A percentile compares a stretch with the other conserved stretches of the same genome.
Conservation (phyloP, 1,140 invertebrate species). For the Drosophila grimshawi region DNA sequence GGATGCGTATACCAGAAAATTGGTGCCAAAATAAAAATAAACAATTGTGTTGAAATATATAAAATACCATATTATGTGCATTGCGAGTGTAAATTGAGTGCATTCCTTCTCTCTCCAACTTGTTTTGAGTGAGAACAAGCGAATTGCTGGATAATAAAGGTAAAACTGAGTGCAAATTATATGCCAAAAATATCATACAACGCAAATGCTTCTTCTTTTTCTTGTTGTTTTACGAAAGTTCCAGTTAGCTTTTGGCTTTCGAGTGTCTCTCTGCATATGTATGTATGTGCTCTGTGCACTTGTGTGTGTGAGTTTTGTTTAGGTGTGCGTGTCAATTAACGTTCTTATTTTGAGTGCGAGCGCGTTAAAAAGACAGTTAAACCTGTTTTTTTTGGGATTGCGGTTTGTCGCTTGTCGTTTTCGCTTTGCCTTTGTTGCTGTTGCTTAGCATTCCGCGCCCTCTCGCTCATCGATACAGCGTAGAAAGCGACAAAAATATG, state of each 20-base stretch:
- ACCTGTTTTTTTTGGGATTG: slow-evolving; percentile 65
- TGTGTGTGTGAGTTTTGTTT: slow-evolving; percentile 45
- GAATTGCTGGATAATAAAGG: slow-evolving; percentile 30
- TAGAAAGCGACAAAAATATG: slow-evolving; percentile 30
- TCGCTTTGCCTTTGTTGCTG: slow-evolving; percentile 36
- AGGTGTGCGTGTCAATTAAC: slow-evolving; percentile 70
- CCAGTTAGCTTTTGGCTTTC: slow-evolving; percentile 57
- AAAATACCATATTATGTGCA: slow-evolving; percentile 8
- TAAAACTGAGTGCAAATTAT: slow-evolving; percentile 21
- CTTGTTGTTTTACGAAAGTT: slow-evolving; percentile 59
- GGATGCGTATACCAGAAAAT: neutral
- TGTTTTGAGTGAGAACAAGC: slow-evolving; percentile 31
- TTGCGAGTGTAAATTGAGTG: slow-evolving; percentile 45
- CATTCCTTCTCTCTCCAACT: slow-evolving; percentile 1
- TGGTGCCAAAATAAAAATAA: slow-evolving; percentile 33
- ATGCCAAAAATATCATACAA: slow-evolving; percentile 43
- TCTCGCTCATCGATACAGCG: neutral
- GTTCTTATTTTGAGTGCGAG: slow-evolving; percentile 54
- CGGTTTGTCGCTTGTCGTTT: slow-evolving; percentile 32
- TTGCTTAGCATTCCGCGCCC: slow-evolving; percentile 28
- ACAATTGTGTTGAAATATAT: slow-evolving; percentile 1
- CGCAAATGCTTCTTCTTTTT: slow-evolving; percentile 28
- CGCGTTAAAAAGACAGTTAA: slow-evolving; percentile 63
- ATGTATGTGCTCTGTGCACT: neutral
- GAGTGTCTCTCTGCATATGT: slow-evolving; percentile 16